Percentiles rank a stretch among this genome's conserved stretches.
phyloP scores from a whole-genome alignment of 2,113 vertebrate genomes.

The Acinonyx jubatus region DNA sequence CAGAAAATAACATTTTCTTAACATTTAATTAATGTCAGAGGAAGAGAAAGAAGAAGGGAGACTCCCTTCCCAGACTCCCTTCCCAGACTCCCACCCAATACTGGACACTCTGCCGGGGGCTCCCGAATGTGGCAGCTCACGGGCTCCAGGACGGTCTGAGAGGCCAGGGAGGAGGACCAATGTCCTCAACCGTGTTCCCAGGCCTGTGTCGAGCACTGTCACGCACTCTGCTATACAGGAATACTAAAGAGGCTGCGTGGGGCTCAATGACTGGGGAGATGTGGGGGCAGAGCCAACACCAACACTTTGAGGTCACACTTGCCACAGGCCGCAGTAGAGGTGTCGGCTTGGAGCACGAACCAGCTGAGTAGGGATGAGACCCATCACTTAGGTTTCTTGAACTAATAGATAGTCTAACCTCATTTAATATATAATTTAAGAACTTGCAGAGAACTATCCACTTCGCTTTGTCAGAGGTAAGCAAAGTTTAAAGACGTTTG shows the following conservation, averaged over 20 bases:
- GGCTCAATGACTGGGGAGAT: neutral
- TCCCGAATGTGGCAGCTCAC: neutral
- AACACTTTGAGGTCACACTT: accelerated
- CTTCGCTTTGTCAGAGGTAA: neutral
- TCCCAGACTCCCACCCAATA: neutral
- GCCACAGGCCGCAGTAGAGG: accelerated
- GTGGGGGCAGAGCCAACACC: accelerated
- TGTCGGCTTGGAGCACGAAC: accelerated
- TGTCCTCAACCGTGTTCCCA: accelerated
- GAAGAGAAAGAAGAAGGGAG: neutral
- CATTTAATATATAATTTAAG: neutral
- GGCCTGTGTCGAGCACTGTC: neutral
- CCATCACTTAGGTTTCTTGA: neutral
- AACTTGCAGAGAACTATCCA: neutral
- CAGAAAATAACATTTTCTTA: neutral
- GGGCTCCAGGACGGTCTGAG: neutral
- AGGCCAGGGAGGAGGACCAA: neutral
- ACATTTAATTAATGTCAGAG: neutral
- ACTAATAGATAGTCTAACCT: neutral
- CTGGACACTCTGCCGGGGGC: neutral
- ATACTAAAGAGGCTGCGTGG: neutral
- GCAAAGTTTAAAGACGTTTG: neutral
- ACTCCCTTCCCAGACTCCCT: neutral
- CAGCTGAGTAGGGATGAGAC: too few species aligned
- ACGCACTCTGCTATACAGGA: neutral